A percentile compares a stretch with the other conserved stretches of the same genome.
Evolutionary conservation across 2,797 vertebrate species (phyloP).

Genomic region (Glossophaga mutica): DNA sequence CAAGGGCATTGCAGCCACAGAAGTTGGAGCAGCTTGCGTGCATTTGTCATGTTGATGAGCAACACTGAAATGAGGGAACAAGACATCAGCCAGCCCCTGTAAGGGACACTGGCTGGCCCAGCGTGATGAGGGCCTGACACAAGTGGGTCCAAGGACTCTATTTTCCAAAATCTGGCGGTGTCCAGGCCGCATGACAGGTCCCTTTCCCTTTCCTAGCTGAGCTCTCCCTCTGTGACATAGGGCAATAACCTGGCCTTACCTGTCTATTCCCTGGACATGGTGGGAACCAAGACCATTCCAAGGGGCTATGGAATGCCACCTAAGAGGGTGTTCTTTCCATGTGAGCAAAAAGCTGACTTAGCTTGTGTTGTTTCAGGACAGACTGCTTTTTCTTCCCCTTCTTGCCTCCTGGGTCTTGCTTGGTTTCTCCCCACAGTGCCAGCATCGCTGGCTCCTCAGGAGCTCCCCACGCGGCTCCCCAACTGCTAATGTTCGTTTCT

Average conservation of each 20-base stretch:
- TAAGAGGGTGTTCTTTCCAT: neutral
- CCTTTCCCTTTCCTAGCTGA: neutral
- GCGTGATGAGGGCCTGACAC: neutral
- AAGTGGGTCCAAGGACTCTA: neutral
- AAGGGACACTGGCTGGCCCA: neutral
- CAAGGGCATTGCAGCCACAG: neutral
- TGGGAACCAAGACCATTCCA: neutral
- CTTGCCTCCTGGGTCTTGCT: neutral
- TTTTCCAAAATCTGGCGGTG: neutral
- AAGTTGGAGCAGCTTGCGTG: neutral
- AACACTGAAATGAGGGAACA: neutral
- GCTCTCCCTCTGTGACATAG: accelerated
- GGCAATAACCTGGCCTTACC: neutral
- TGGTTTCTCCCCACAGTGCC: neutral
- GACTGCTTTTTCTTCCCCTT: neutral
- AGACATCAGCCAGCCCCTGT: neutral
- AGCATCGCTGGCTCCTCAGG: neutral
- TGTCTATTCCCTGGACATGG: accelerated
- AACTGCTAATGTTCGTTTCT: neutral
- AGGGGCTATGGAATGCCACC: accelerated
- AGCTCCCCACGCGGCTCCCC: accelerated
- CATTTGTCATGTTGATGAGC: neutral
- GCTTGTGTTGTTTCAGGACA: neutral
- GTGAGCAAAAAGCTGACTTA: neutral
- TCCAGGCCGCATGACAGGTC: neutral